Conservation (phyloP, 2,888 invertebrate species). For the Tanytarsus gracilentus region DNA sequence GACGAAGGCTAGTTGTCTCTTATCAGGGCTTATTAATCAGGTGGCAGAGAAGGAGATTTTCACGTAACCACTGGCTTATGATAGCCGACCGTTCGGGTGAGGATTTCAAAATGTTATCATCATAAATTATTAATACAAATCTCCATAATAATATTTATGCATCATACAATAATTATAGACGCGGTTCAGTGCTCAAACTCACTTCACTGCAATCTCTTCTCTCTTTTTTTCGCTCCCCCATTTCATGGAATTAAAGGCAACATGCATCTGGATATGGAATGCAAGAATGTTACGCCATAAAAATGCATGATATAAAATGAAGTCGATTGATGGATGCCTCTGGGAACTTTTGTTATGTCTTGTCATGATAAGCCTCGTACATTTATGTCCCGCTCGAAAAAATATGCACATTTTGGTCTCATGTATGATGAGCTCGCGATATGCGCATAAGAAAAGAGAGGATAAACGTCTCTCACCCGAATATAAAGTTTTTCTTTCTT, state of each 20-base stretch:
- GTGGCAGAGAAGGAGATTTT: constrained; percentile 2
- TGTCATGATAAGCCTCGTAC: constrained; percentile 14
- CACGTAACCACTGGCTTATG: not conserved
- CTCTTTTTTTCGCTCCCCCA: not conserved
- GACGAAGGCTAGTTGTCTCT: not conserved
- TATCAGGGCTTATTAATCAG: constrained; percentile 12
- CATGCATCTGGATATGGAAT: constrained; percentile 8
- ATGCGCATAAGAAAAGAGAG: not conserved
- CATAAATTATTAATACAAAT: constrained; percentile 25
- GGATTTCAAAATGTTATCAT: constrained; percentile 2
- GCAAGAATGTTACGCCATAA: constrained; percentile 20
- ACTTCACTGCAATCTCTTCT: not conserved
- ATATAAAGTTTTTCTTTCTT: not conserved
- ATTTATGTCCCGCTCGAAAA: not conserved
- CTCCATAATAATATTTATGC: too few species aligned
- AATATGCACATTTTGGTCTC: not conserved
- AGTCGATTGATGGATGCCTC: constrained; percentile 27
- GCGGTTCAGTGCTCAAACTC: not conserved
- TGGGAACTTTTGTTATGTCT: too few species aligned
- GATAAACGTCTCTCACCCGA: constrained; percentile 12
- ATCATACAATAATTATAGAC: constrained; percentile 22
- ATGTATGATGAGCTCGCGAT: constrained; percentile 17
- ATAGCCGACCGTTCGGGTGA: not conserved
- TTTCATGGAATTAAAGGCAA: constrained; percentile 5
- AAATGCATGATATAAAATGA: constrained; percentile 26